phyloP scores from a whole-genome alignment of 1,140 invertebrate genomes.

The Rhizoglyphus robini region DNA sequence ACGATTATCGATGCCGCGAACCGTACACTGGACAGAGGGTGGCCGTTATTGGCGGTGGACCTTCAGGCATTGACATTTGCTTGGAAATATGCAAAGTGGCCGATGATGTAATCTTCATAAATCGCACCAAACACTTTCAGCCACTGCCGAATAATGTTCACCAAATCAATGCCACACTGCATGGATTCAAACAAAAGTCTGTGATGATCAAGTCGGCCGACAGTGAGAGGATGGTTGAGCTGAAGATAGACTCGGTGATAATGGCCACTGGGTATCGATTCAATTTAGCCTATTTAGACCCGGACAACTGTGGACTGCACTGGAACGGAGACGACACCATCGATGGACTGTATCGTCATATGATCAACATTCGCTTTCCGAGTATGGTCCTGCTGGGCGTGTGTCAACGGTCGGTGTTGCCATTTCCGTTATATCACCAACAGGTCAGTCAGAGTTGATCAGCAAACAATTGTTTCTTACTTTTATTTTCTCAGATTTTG shows the following conservation, averaged over 20 bases:
- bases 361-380: conserved; percentile 60
- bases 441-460: too few species aligned
- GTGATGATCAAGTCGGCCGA: too few species aligned
- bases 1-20: conserved; percentile 62
- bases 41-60: conserved; percentile 65
- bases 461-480: too few species aligned
- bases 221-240: conserved; percentile 18
- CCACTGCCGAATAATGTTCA: conserved; percentile 18
- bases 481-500: too few species aligned
- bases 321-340: conserved; percentile 59
- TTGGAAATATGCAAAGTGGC: conserved; percentile 56
- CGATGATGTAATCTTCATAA: conserved; percentile 30
- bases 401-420: conserved; percentile 53
- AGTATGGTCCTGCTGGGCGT: conserved; percentile 64
- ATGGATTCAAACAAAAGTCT: too few species aligned
- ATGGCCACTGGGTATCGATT: conserved; percentile 39
- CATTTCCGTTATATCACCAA: conserved; percentile 70
- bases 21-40: conserved; percentile 49
- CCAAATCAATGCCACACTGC: too few species aligned
- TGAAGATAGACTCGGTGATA: conserved; percentile 35
- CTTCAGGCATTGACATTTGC: conserved; percentile 66
- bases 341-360: conserved; percentile 67
- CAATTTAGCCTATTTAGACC: conserved; percentile 33
- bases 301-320: conserved; percentile 31
- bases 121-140: background rate